phyloP scores from a whole-genome alignment of 30 jellyfish, hydroid and myxozoan species.

The Pelagia noctiluca region DNA sequence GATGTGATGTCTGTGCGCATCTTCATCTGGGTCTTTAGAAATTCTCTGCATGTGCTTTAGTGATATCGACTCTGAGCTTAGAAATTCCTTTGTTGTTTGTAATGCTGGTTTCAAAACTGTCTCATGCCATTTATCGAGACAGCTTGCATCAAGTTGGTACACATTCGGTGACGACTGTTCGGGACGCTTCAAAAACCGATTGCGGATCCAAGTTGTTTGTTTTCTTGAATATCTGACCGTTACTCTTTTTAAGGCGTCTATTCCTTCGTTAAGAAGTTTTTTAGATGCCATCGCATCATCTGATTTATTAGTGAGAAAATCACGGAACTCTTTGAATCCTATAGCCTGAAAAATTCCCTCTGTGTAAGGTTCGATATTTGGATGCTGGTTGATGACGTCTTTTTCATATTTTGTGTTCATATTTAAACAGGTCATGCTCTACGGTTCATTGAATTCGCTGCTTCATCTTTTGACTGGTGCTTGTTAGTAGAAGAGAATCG shows the following conservation, averaged over 20 bases:
- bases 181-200: slow-evolving; percentile 84
- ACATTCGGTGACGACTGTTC: slow-evolving; percentile 76
- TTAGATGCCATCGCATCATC: slow-evolving; percentile 18
- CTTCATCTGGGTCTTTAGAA: slow-evolving; percentile 33
- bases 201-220: slow-evolving; percentile 87
- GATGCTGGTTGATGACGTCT: neutral
- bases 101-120: slow-evolving; percentile 76
- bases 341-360: slow-evolving; percentile 95
- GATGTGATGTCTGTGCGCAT: slow-evolving; percentile 58
- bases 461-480: too few species aligned
- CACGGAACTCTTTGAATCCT: slow-evolving; percentile 96
- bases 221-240: slow-evolving; percentile 93
- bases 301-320: slow-evolving; percentile 40
- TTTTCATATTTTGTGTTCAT: slow-evolving; percentile 44
- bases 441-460: too few species aligned
- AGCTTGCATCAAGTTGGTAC: slow-evolving; percentile 79
- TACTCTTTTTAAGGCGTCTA: slow-evolving; percentile 76
- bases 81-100: slow-evolving; percentile 49
- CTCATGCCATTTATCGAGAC: slow-evolving; percentile 62
- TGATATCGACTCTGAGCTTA: slow-evolving; percentile 32
- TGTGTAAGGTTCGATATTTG: slow-evolving; percentile 49
- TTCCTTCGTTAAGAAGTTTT: slow-evolving; percentile 52
- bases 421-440: too few species aligned
- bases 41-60: slow-evolving; percentile 64
- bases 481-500: too few species aligned